A percentile compares a stretch with the other conserved stretches of the same genome.
These are phyloP conservation scores for Lepetodrilus schrolli DNA, from an alignment of 2,888 invertebrate genomes.

Conservation along the genomic window DNA sequence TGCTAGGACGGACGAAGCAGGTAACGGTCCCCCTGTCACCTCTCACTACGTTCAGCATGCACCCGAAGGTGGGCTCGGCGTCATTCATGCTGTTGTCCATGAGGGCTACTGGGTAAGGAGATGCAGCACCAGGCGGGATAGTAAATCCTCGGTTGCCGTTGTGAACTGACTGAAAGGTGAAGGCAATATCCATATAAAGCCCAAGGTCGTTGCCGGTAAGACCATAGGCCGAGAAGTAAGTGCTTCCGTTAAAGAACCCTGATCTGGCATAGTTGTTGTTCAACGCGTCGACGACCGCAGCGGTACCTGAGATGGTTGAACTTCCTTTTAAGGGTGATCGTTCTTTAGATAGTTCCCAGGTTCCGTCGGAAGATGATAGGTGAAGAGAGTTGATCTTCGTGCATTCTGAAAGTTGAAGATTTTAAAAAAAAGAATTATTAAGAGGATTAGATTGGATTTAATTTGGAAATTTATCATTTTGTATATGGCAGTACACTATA, in stretches of 20 bases:
- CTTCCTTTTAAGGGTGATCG: not conserved
- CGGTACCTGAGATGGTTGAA: not conserved
- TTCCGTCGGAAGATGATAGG: not conserved
- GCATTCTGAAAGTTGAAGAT: not conserved
- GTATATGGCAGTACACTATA: too few relatives aligned
- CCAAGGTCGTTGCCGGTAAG: not conserved
- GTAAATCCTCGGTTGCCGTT: not conserved
- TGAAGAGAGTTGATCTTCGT: not conserved
- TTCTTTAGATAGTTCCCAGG: not conserved
- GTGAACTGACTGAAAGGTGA: not conserved
- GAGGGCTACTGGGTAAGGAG: not conserved
- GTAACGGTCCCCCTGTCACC: not conserved
- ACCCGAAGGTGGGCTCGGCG: not conserved
- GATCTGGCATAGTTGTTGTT: not conserved
- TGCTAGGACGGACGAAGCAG: not conserved
- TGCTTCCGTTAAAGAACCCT: not conserved
- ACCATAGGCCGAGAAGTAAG: not conserved
- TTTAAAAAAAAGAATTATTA: too few relatives aligned
- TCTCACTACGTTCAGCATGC: not conserved
- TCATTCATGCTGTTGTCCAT: not conserved
- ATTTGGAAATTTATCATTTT: too few relatives aligned
- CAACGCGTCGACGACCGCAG: not conserved
- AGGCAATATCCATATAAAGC: not conserved
- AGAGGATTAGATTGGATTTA: too few relatives aligned
- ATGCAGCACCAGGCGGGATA: not conserved